These are phyloP conservation scores for Coleophora deauratella DNA, from an alignment of 2,888 invertebrate species.

Conservation along the genomic window DNA sequence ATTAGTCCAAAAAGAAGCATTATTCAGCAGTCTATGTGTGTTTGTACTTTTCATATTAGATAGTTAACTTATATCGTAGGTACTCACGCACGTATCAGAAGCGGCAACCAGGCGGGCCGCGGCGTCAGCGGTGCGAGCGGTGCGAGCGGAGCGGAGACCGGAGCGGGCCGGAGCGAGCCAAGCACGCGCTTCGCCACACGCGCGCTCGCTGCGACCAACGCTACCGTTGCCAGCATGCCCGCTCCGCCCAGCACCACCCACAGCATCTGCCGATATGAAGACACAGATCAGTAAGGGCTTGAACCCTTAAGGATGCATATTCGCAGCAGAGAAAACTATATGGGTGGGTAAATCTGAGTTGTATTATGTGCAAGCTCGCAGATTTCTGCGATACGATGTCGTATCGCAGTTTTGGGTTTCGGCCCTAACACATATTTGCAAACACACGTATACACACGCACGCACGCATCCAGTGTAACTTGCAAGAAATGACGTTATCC, in stretches of 20 bases:
- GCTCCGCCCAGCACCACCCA: slow-evolving; percentile 47
- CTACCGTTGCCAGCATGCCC: slow-evolving; percentile 37
- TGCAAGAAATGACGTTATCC: no score
- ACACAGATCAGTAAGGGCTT: neutral
- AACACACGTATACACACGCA: no score
- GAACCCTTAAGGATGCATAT: neutral
- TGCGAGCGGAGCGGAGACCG: slow-evolving; percentile 41
- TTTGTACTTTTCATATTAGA: no score
- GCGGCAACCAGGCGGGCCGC: slow-evolving; percentile 50
- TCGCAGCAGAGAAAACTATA: no score
- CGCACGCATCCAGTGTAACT: no score
- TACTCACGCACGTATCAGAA: slow-evolving; percentile 49
- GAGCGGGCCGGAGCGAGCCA: slow-evolving; percentile 43
- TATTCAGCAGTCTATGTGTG: no score
- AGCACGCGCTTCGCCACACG: slow-evolving; percentile 45
- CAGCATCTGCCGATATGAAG: slow-evolving; percentile 28
- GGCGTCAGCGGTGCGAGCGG: slow-evolving; percentile 36
- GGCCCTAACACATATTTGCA: no score
- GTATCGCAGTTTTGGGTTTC: no score
- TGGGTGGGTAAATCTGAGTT: no score
- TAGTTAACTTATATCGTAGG: neutral
- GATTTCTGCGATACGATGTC: no score
- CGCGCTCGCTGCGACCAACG: slow-evolving; percentile 36
- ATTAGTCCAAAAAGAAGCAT: no score
- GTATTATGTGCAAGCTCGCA: no score